Conservation (phyloP, 2,888 invertebrate genomes). For the Subacronicta megacephala region DNA sequence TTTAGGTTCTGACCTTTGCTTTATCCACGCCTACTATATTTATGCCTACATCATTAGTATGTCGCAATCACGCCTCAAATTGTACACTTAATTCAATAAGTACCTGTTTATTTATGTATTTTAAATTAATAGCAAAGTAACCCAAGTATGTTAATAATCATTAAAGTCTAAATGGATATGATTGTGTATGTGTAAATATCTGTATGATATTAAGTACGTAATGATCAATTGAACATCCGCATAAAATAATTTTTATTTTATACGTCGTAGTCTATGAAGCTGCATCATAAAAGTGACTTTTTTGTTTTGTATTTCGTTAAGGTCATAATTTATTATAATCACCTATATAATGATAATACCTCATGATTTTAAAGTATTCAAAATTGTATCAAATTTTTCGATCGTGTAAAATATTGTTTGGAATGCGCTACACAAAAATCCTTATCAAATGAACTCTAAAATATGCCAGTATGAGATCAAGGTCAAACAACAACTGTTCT, state of each 20-base stretch:
- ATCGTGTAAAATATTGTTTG: background rate
- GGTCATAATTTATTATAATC: conserved; percentile 11
- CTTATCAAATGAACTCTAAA: conserved; percentile 25
- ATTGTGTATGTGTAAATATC: conserved; percentile 16
- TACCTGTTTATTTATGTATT: background rate
- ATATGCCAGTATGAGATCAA: conserved; percentile 39
- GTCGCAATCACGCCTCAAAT: conserved; percentile 12
- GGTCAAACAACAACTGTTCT: conserved; percentile 34
- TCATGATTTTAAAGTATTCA: conserved; percentile 1
- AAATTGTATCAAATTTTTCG: background rate
- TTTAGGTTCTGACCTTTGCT: conserved; percentile 59
- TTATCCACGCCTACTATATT: conserved; percentile 28
- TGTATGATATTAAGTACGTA: conserved; percentile 9
- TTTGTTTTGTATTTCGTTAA: conserved; percentile 13
- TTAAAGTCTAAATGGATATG: background rate
- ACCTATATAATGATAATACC: background rate
- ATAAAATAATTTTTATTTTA: conserved; percentile 18
- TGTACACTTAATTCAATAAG: conserved; percentile 7
- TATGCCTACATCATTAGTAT: conserved; percentile 19
- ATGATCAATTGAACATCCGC: conserved; percentile 11
- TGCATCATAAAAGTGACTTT: conserved; percentile 8
- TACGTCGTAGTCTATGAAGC: conserved; percentile 8
- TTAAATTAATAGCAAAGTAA: no score
- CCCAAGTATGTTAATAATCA: background rate
- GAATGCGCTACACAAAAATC: conserved; percentile 16